phyloP scores from a whole-genome alignment of 2,888 invertebrate genomes.

The Laspeyria flexula region DNA sequence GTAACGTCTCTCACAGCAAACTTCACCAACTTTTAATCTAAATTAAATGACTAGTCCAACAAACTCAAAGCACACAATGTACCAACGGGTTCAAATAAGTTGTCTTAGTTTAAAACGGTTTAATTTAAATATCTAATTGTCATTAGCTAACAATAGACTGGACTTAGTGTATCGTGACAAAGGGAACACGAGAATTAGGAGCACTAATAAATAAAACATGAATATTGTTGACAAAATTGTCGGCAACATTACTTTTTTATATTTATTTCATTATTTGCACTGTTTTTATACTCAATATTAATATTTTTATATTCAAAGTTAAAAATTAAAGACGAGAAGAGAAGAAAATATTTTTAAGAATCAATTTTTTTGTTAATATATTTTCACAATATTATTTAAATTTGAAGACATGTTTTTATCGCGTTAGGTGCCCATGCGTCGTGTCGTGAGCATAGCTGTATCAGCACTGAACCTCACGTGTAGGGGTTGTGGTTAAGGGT shows the following conservation, averaged over 20 bases:
- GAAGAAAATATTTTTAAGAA: too few relatives aligned
- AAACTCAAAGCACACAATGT: neutral
- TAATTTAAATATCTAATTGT: constrained; percentile 22
- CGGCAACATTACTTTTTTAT: constrained; percentile 53
- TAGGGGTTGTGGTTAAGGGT: constrained; percentile 18
- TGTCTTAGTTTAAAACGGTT: constrained; percentile 3
- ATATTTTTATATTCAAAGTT: too few relatives aligned
- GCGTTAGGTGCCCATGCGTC: constrained; percentile 35
- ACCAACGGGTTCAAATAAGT: constrained; percentile 2
- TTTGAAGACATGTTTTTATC: constrained; percentile 3
- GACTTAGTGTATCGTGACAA: constrained; percentile 70
- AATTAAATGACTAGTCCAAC: neutral
- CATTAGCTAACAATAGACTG: constrained; percentile 33
- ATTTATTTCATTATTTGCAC: neutral
- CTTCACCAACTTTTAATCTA: neutral
- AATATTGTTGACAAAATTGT: constrained; percentile 68
- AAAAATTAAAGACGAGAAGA: too few relatives aligned
- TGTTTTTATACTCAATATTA: neutral
- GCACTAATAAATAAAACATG: constrained; percentile 71
- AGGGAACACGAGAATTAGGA: constrained; percentile 73
- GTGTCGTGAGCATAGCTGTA: constrained; percentile 40
- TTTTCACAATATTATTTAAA: neutral
- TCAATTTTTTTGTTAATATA: neutral
- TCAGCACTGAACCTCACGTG: constrained; percentile 54
- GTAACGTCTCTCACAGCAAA: neutral